Evolutionary conservation across 2,888 invertebrate species (phyloP), one percentile per base, ranked within the genome.

Genomic region (Ditylenchus weischeri): DNA sequence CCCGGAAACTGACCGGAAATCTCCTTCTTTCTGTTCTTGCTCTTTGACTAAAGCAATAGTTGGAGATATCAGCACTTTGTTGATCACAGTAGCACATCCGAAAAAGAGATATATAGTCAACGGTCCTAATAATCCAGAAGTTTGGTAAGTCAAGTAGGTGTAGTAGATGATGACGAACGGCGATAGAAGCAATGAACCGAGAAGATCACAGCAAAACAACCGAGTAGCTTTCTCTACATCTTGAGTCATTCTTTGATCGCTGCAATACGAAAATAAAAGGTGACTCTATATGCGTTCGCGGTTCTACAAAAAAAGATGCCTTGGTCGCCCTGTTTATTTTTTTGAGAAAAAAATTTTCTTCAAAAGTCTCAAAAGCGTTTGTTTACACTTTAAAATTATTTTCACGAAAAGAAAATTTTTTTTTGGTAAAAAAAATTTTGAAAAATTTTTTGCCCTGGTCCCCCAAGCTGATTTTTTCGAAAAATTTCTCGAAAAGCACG

Each of bases 121-220:
- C 35, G 87, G 87, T 18, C 88, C 88, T 38, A 87, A 76, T 82
- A 86, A 87, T 7, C 87, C 87, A 36, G 86, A 85, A 60, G 86
- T 86, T 79, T 63, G 80, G 29, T 23, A 62, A 21, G 48, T 47
- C 66, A 85, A 79, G 77, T 87, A 87, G 4, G 86, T 83, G 77
- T 88, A 88, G 76, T 87, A 88, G 0, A 80, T 84, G 59, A 87
- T 86, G 48, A 86, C 85, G 75, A 87, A 87, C 15, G 87, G 87
- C 11, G 84, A 77, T 29, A 84, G 78, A 43, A 85, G 72, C 6
- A 85, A 69, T 6, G 84, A 84, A 0, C 84, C 83, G 36, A 86
- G 75, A 23, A 87, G 83, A 69, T 84, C 82, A 65, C 85, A 71
- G 35, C 75, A 84, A 67, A 86, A 83, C 2, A 83, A 79, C 15